Percentiles rank a stretch among this genome's conserved stretches.
phyloP scores from a whole-genome alignment of 1,140 invertebrate genomes.

The Triops cancriformis region DNA sequence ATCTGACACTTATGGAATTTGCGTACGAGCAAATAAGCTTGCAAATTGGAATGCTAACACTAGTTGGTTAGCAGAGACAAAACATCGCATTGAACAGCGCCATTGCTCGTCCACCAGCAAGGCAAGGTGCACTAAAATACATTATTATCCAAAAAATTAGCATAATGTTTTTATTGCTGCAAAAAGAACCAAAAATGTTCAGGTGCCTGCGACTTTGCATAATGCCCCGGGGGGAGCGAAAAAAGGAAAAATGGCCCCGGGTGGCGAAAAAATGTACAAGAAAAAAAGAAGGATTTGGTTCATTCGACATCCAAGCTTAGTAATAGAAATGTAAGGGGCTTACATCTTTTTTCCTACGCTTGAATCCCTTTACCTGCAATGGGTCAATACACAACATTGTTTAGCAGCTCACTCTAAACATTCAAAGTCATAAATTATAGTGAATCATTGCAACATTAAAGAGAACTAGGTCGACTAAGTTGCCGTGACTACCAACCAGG shows the following conservation, averaged over 20 bases:
- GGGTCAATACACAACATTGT: slow-evolving; percentile 4
- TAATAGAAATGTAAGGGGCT: slow-evolving; percentile 7
- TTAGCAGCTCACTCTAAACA: background rate
- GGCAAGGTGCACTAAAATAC: background rate
- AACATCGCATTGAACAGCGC: background rate
- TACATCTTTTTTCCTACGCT: slow-evolving; percentile 14
- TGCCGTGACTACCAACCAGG: no score
- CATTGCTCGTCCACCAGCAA: slow-evolving; percentile 1
- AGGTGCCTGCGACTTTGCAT: background rate
- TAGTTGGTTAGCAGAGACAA: background rate
- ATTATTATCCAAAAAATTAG: background rate
- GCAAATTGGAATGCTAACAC: background rate
- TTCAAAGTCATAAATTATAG: background rate
- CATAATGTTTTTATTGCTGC: background rate
- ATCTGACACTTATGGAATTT: no score
- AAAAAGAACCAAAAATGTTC: background rate
- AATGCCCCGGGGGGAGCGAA: background rate
- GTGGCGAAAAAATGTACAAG: background rate
- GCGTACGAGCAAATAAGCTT: background rate
- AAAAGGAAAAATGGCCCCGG: background rate
- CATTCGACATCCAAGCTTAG: background rate
- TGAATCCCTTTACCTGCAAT: slow-evolving; percentile 9
- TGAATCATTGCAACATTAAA: background rate
- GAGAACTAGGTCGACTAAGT: no score
- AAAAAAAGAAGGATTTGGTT: background rate